Evolutionary conservation across 2,888 invertebrate genomes (phyloP).

Genomic region (Chalcis sispes): DNA sequence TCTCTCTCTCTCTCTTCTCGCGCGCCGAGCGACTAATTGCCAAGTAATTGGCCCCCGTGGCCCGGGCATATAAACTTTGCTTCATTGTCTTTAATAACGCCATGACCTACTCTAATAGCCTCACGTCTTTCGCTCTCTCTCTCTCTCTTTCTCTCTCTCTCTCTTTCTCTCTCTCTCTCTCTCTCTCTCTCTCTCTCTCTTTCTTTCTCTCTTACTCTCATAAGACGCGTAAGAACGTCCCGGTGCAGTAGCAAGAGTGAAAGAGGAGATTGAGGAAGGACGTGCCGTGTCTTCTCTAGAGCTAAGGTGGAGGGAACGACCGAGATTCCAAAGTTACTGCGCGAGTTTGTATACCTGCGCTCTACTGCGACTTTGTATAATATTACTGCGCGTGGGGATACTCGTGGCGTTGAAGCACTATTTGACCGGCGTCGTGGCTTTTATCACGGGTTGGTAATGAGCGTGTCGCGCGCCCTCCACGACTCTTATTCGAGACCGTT

Average conservation of each 20-base stretch:
- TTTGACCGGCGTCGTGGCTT: constrained; percentile 34
- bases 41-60: constrained; percentile 74
- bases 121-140: constrained; percentile 67
- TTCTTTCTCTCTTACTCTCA: neutral
- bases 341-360: too few relatives aligned
- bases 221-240: too few relatives aligned
- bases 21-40: constrained; percentile 76
- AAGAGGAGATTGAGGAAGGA: neutral
- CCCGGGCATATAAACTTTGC: constrained; percentile 74
- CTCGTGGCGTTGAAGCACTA: neutral
- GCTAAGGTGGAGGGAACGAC: neutral
- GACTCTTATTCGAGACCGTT: neutral
- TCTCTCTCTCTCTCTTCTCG: constrained; percentile 73
- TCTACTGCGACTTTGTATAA: too few relatives aligned
- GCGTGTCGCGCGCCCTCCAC: neutral
- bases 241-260: neutral
- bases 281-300: neutral
- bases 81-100: constrained; percentile 76
- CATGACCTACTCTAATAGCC: constrained; percentile 73
- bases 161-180: neutral
- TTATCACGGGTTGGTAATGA: constrained; percentile 40
- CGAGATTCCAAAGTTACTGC: constrained; percentile 43
- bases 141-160: constrained; percentile 12
- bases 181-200: neutral
- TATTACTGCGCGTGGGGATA: constrained; percentile 8